Base-by-base conservation (phyloP, 2,113 vertebrate species). In the Ageneiosus marmoratus region DNA sequence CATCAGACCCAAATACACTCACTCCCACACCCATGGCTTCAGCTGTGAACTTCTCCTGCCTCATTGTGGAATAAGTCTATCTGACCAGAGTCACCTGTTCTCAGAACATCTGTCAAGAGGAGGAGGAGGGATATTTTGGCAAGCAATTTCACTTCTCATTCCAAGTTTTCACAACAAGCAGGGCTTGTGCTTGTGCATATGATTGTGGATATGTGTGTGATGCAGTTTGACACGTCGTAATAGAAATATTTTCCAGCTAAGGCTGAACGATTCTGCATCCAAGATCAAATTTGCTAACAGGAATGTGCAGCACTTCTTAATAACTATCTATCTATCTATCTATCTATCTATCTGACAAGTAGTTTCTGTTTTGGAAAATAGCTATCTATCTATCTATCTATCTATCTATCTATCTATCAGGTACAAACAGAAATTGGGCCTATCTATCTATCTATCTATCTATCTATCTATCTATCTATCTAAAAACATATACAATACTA, bases 81-180 rank as follows among this genome's bases (percentile, higher is more conserved):
- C 81, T 80, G 65, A 83, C 46, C 55, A 75, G 37, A 62, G 60
- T 86, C 84, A 80, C 79, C 79, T 84, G 53, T 82, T 82, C 53
- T 37, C 15, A 79, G 29, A 81, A 62, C 83, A 85, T 85, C 80
- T 84, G 87, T 83, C 85, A 65, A 44, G 74, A 74, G 41, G 73
- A 67, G 75, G 77, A 86, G 50, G 32, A 32, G 84, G 50, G 32
- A 32, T 84, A 82, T 84, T 44, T 80, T 86, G 84, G 60, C 69
- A 70, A 67, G 74, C 77, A 67, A 81, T 81, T 67, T 67, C 41
- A 53, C 50, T 18, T 4, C 48, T 72, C 60, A 86, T 88, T 84
- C 77, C 37, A 75, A 78, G 75, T 76, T 79, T 79, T 51, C 81
- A 70, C 67, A 82, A 78, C 34, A 62, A 24, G 32, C 20, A 63